Percentiles rank a stretch among this genome's conserved stretches.
Evolutionary conservation across 2,888 invertebrate species (phyloP).

Genomic region (Pandemis heparana): DNA sequence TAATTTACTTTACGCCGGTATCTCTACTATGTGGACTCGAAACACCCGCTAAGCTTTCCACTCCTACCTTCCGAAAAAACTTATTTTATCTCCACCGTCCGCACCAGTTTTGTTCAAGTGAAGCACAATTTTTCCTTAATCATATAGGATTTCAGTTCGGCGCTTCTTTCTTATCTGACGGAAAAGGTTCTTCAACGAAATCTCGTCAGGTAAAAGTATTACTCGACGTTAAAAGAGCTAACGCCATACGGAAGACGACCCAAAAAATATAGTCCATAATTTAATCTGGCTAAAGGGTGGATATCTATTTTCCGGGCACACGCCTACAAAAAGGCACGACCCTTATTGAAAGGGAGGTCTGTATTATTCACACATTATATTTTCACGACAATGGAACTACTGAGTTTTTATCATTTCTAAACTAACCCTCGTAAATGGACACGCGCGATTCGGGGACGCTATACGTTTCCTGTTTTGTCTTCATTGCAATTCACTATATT

Average conservation of each 20-base stretch:
- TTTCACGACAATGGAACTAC: conserved; percentile 68
- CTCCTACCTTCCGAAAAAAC: conserved; percentile 33
- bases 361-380: conserved; percentile 72
- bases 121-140: conserved; percentile 62
- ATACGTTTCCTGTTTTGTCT: background rate
- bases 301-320: conserved; percentile 72
- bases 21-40: background rate
- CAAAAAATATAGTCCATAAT: conserved; percentile 75
- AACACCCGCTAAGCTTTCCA: conserved; percentile 25
- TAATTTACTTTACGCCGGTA: background rate
- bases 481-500: background rate
- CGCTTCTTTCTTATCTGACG: conserved; percentile 60
- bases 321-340: conserved; percentile 66
- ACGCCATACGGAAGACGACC: conserved; percentile 62
- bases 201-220: conserved; percentile 64
- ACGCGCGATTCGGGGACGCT: conserved; percentile 7
- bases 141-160: conserved; percentile 59
- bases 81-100: conserved; percentile 40
- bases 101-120: conserved; percentile 41
- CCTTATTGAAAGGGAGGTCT: conserved; percentile 74
- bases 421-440: conserved; percentile 38
- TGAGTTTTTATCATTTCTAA: conserved; percentile 55
- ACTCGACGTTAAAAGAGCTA: conserved; percentile 50
- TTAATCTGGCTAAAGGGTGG: conserved; percentile 75
- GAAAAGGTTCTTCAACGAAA: conserved; percentile 58